Conservation (phyloP, 2,113 vertebrate species). For the Monarcha castaneiventris region DNA sequence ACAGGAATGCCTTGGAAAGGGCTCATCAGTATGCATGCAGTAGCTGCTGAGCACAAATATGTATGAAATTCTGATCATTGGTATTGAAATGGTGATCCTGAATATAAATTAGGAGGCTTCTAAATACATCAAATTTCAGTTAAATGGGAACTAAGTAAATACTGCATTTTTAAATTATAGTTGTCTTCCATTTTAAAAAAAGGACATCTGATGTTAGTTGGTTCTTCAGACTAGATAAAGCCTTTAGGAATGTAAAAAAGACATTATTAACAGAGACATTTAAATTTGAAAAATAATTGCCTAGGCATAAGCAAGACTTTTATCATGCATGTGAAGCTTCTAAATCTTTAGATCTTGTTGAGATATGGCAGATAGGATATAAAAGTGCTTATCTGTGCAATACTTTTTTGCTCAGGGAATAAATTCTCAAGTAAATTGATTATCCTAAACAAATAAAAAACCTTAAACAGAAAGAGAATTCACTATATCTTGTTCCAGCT, state of each 20-base stretch:
- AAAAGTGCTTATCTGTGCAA: conserved; percentile 1
- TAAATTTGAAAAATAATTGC: conserved; percentile 50
- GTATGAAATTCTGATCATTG: conserved; percentile 54
- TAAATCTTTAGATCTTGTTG: conserved; percentile 27
- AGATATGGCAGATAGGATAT: conserved; percentile 14
- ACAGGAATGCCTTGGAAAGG: background rate
- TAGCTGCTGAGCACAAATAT: conserved; percentile 41
- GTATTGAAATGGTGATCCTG: conserved; percentile 41
- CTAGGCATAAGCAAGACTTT: conserved; percentile 19
- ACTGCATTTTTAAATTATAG: background rate
- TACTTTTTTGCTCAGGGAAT: conserved; percentile 5
- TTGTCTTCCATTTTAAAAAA: background rate
- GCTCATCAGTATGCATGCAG: conserved; percentile 43
- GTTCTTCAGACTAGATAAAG: background rate
- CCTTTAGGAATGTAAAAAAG: conserved; percentile 1
- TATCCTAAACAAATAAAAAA: background rate
- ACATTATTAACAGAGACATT: conserved; percentile 20
- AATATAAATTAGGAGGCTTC: conserved; percentile 43
- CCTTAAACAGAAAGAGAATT: background rate
- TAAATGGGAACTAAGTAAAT: conserved; percentile 8
- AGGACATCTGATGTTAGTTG: background rate
- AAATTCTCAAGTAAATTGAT: background rate
- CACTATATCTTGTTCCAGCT: background rate
- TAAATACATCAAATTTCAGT: background rate
- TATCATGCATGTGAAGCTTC: conserved; percentile 19